Evolutionary conservation across 2,113 vertebrate genomes (phyloP), one percentile per base, ranked within the genome.

Genomic region (Gobio gobio): DNA sequence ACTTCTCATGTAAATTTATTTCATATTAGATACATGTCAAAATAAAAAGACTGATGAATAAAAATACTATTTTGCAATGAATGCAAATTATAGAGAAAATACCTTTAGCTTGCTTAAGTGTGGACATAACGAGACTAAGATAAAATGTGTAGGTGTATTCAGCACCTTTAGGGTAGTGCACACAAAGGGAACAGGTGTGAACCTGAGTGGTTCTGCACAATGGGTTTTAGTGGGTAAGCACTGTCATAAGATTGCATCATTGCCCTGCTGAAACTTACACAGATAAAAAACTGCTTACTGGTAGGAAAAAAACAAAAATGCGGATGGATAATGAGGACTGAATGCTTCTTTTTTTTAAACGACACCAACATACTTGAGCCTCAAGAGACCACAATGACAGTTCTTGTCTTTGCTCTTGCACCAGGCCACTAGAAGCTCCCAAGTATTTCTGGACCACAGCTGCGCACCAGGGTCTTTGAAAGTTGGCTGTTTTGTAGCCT

Each of bases 391-490:
- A 61, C 5, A 20, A 58, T 77, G 70, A 77, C 61, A 82, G 81
- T 58, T 70, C 78, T 54, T 26, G 1, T 20, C 74, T 72, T 40
- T 72, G 26, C 64, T 82, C 43, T 56, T 56, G 74, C 76, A 68
- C 36, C n/a, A 70, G 54, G 29, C 87, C 82, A 40, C n/a, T 33
- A 26, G 18, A 24, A 45, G 56, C 22, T 68, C 24, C 12, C 70
- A 24, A 36, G 43, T 51, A 33, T 59, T 83, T 84, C 89, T 91
- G 84, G 85, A 81, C 58, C 76, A 88, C 83, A 58, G 74, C 86
- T 51, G 2, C 26, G 51, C 88, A 85, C 86, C 87, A 84, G 73
- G 84, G 63, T 76, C 89, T 89, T 88, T 78, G 88, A 85, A 85
- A 88, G 87, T 82, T 89, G 49, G 12, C 79, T 13, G 36, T 87